Percentiles rank a stretch among this genome's conserved stretches.
These are phyloP conservation scores for Heliconius himera DNA, from an alignment of 1,140 invertebrate species.

Conservation along the genomic window DNA sequence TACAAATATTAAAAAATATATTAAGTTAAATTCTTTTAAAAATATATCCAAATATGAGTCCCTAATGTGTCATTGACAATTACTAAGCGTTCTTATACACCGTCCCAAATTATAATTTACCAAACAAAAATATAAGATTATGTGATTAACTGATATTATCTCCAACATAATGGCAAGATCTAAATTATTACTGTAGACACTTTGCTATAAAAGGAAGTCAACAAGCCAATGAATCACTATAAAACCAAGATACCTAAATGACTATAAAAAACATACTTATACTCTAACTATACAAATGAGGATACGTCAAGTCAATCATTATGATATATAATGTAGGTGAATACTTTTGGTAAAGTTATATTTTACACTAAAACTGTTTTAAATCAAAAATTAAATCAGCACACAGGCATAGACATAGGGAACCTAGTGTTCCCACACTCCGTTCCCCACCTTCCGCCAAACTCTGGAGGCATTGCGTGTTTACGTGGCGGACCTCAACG, in stretches of 20 bases:
- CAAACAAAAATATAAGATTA: not conserved
- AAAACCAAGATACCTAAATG: constrained; percentile 24
- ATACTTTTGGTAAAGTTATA: too few species aligned
- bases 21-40: not conserved
- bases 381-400: too few species aligned
- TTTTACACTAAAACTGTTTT: too few species aligned
- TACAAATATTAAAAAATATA: not conserved
- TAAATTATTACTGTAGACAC: constrained; percentile 23
- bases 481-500: too few species aligned
- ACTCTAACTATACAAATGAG: constrained; percentile 22
- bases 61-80: not conserved
- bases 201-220: constrained; percentile 11
- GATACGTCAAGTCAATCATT: not conserved
- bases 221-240: constrained; percentile 17
- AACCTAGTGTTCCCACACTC: too few species aligned
- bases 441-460: too few species aligned
- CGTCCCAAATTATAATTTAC: not conserved
- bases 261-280: constrained; percentile 23
- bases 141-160: constrained; percentile 17
- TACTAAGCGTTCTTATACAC: not conserved
- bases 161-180: constrained; percentile 15
- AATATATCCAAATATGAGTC: not conserved
- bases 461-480: too few species aligned
- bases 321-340: too few species aligned
- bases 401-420: too few species aligned